Base-by-base conservation (phyloP, 2,888 invertebrate genomes). In the Caenorhabditis zanzibari region DNA sequence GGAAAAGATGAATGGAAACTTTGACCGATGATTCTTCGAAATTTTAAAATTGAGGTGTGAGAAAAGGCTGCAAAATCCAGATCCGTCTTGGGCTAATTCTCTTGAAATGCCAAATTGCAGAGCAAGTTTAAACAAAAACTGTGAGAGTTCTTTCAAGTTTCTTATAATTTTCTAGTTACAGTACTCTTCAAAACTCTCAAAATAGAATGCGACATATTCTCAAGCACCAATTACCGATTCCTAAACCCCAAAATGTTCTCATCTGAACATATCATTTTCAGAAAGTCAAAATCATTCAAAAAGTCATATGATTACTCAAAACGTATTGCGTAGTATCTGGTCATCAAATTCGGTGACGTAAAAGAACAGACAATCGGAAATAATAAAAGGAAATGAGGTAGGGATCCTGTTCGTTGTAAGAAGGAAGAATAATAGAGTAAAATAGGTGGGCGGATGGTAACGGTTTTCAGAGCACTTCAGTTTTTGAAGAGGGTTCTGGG, bases 351-450 rank as follows among this genome's bases (percentile, higher is more conserved):
- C 22, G 49, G 38, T 68, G 68, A 68, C 68, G 68, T 68, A 49
- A 1, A 47, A 19, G 47, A 47, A 41, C 35, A 38, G 68, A 74
- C 74, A 74, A 54, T 54, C 24, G 54, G 56, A 69, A 69, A 54
- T 56, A 69, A 69, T 69, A 54, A 58, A 71, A 58, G 68, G 68
- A 68, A 68, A 68, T 68, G 68, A 68, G 54, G 35, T 66, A 38
- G 49, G 49, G 44, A 38, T 26, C 44, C 26, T 64, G 10, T n/a
- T 12, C 9, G 64, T 69, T 49, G 12, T 26, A 26, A 26, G 22
- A 7, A 32, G 47, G 59, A 61, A 41, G 41, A 41, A 24, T 26
- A 26, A 32, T 49, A n/a, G 16, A 44, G 58, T 59, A 32, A 38
- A 22, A n/a, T n/a, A 16, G 49, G 47, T 52, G 19, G 44, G 28